Evolutionary conservation across 2,113 vertebrate species (phyloP).

Genomic region (Spheniscus mendiculus): DNA sequence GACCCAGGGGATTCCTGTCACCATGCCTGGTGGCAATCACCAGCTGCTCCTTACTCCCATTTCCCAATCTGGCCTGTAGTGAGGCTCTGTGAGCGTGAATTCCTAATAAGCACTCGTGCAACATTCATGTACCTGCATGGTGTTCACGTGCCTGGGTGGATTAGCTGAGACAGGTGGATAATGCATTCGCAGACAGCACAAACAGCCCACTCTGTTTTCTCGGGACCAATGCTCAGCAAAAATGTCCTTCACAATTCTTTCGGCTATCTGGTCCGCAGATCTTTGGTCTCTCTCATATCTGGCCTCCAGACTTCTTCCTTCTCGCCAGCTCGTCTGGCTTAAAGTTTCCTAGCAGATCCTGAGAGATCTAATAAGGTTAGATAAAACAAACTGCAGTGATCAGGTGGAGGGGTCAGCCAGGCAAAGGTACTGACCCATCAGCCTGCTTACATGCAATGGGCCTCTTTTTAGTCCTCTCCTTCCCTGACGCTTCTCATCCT

Average conservation of each 20-base stretch:
- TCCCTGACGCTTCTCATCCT: neutral
- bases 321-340: rapidly evolving
- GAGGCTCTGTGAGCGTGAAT: neutral
- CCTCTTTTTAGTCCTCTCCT: neutral
- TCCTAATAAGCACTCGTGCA: neutral
- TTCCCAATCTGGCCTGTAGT: neutral
- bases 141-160: rapidly evolving
- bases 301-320: neutral
- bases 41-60: neutral
- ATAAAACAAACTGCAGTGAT: neutral
- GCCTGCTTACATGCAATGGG: neutral
- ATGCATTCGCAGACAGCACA: neutral
- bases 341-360: neutral
- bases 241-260: neutral
- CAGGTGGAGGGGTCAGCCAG: neutral
- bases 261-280: rapidly evolving
- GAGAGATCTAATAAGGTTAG: neutral
- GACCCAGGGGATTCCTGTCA: neutral
- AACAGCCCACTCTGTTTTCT: neutral
- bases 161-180: neutral
- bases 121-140: rapidly evolving
- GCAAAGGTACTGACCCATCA: neutral
- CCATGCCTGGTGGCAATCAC: neutral
- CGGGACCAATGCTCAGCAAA: neutral
- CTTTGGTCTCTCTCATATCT: neutral